phyloP scores from a whole-genome alignment of 2,888 invertebrate species.

The Siphonodentalium dalli region DNA sequence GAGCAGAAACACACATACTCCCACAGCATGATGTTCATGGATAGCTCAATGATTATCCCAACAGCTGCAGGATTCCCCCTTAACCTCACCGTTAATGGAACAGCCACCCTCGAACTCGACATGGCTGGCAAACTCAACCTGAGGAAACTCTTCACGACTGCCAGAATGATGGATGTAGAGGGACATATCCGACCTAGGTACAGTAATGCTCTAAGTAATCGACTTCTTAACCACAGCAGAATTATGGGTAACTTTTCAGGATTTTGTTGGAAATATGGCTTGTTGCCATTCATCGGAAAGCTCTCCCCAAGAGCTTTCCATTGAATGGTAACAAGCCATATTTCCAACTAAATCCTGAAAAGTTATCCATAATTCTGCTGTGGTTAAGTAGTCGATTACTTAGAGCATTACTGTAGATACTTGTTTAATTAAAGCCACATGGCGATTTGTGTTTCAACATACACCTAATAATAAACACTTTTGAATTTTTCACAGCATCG shows the following conservation, averaged over 20 bases:
- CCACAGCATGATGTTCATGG: slow-evolving; percentile 84
- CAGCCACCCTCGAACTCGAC: slow-evolving; percentile 83
- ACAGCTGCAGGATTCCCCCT: slow-evolving; percentile 85
- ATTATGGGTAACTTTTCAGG: background rate
- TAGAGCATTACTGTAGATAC: too few species aligned
- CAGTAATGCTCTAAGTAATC: background rate
- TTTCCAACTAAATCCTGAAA: too few species aligned
- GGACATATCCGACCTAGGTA: slow-evolving; percentile 84
- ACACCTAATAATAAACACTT: too few species aligned
- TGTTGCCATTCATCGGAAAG: too few species aligned
- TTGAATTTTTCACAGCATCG: too few species aligned
- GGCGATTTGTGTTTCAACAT: too few species aligned
- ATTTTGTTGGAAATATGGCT: background rate
- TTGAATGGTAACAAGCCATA: too few species aligned
- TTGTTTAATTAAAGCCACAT: too few species aligned
- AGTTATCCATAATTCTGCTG: too few species aligned
- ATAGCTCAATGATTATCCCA: slow-evolving; percentile 86
- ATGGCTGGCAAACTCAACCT: slow-evolving; percentile 82
- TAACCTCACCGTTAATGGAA: slow-evolving; percentile 83
- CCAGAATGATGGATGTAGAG: slow-evolving; percentile 75
- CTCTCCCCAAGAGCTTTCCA: too few species aligned
- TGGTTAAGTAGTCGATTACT: too few species aligned
- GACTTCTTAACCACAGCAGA: background rate
- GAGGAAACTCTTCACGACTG: slow-evolving; percentile 66
- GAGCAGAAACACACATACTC: slow-evolving; percentile 81